phyloP scores from a whole-genome alignment of 2,888 invertebrate species.

The Amblyjoppa fuscipennis region DNA sequence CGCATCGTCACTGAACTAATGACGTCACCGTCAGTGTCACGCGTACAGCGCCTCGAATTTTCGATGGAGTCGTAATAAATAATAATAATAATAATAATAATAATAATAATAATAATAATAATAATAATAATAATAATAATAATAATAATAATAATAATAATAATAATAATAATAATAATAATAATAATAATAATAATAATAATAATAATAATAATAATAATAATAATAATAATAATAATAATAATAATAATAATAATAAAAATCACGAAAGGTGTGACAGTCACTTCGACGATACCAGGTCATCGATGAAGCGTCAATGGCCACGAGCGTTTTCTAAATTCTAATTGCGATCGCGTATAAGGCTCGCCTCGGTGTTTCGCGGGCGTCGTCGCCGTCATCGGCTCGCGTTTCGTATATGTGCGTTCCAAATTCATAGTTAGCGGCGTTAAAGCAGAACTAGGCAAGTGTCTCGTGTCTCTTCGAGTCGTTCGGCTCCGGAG shows the following conservation, averaged over 20 bases:
- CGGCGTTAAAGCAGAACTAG: conserved; percentile 23
- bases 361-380: conserved; percentile 35
- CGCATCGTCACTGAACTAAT: no score
- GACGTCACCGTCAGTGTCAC: no score
- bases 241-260: background rate
- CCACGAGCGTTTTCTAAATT: conserved; percentile 61
- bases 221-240: no score
- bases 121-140: no score
- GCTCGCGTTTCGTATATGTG: conserved; percentile 26
- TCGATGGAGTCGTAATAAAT: no score
- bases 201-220: no score
- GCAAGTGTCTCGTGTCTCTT: background rate
- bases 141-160: no score
- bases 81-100: no score
- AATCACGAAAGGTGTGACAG: background rate
- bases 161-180: no score
- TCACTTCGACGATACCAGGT: background rate
- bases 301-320: conserved; percentile 27
- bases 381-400: conserved; percentile 25
- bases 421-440: conserved; percentile 63
- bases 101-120: no score
- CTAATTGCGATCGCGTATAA: conserved; percentile 61
- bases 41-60: no score
- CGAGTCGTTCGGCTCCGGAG: background rate
- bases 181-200: no score